Conservation (phyloP, 2,797 vertebrate species). For the Brachymystax lenok region DNA sequence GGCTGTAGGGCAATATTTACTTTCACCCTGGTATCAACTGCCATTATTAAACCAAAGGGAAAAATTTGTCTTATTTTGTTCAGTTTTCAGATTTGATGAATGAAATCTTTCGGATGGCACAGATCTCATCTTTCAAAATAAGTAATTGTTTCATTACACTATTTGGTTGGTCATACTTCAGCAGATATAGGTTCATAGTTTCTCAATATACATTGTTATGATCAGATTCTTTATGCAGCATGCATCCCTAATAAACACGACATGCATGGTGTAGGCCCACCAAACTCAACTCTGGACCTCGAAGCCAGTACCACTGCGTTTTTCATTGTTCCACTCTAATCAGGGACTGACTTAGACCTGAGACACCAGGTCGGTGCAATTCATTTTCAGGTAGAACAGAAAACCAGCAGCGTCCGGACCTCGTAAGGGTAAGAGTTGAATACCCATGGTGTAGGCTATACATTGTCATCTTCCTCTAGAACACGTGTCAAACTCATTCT, state of each 20-base stretch:
- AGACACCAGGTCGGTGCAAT: too few relatives aligned
- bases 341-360: too few relatives aligned
- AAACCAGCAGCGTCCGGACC: too few relatives aligned
- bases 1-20: slow-evolving; percentile 48
- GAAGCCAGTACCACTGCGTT: too few relatives aligned
- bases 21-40: slow-evolving; percentile 35
- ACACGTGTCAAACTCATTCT: neutral
- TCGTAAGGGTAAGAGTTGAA: too few relatives aligned
- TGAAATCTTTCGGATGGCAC: neutral
- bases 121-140: neutral
- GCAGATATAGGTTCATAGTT: neutral
- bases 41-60: neutral
- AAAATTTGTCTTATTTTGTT: neutral
- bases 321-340: too few relatives aligned
- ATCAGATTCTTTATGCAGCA: neutral
- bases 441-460: neutral
- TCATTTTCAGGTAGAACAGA: too few relatives aligned
- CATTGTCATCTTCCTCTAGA: neutral
- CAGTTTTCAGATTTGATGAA: neutral
- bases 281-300: too few relatives aligned
- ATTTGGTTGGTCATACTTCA: neutral
- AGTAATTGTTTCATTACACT: neutral
- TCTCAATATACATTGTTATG: neutral
- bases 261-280: neutral
- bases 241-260: neutral